Conservation (phyloP, 2,888 invertebrate species). For the Pasiphila rectangulata region DNA sequence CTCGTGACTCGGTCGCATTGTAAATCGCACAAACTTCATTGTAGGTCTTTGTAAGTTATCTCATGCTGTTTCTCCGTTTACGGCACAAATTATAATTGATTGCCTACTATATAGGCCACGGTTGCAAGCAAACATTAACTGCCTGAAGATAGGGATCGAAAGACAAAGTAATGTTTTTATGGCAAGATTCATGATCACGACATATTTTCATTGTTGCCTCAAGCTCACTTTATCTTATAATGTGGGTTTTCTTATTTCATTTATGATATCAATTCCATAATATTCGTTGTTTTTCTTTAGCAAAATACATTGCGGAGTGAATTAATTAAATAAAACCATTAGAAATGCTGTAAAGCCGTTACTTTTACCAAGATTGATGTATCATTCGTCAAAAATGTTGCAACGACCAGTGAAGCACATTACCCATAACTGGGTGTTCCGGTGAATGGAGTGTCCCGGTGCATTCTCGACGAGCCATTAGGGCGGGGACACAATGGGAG, state of each 20-base stretch:
- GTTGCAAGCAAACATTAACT: slow-evolving; percentile 44
- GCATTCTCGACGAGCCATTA: slow-evolving; percentile 55
- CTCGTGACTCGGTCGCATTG: slow-evolving; percentile 27
- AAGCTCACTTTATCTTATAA: slow-evolving; percentile 23
- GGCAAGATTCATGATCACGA: slow-evolving; percentile 32
- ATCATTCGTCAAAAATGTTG: slow-evolving; percentile 38
- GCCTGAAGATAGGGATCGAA: slow-evolving; percentile 57
- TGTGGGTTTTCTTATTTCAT: too few relatives aligned
- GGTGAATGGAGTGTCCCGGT: slow-evolving; percentile 49
- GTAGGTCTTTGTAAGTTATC: slow-evolving; percentile 43
- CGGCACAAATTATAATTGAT: slow-evolving; percentile 63
- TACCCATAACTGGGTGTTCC: slow-evolving; percentile 48
- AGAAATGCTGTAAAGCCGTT: neutral
- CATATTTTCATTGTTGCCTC: slow-evolving; percentile 26
- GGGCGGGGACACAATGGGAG: slow-evolving; percentile 55
- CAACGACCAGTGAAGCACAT: slow-evolving; percentile 32
- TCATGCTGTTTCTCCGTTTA: slow-evolving; percentile 55
- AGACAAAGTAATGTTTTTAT: slow-evolving; percentile 40
- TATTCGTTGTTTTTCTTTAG: too few relatives aligned
- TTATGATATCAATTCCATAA: too few relatives aligned
- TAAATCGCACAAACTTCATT: slow-evolving; percentile 42
- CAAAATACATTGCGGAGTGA: too few relatives aligned
- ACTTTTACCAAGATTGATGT: slow-evolving; percentile 28
- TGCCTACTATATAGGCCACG: slow-evolving; percentile 61
- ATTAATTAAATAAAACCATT: too few relatives aligned